Conservation (phyloP, 2,888 invertebrate genomes). For the Cataglyphis altisquamis region DNA sequence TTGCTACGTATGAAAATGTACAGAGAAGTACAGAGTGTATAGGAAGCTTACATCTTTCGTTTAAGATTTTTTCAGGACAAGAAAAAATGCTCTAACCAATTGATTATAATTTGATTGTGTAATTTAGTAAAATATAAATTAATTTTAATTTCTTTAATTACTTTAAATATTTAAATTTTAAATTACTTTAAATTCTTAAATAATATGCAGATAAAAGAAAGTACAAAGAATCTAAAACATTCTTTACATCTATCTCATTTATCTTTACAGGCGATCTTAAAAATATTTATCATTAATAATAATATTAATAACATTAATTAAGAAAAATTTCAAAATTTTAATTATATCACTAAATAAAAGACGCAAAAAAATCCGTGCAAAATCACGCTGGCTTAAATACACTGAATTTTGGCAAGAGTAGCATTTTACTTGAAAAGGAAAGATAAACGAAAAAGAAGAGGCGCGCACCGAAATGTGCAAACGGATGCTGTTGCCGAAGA, state of each 20-base stretch:
- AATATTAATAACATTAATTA: background rate
- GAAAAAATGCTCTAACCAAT: background rate
- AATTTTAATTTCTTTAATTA: background rate
- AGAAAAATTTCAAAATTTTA: conserved; percentile 13
- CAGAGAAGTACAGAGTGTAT: background rate
- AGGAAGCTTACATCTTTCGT: background rate
- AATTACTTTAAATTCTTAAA: background rate
- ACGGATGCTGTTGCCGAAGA: conserved; percentile 59
- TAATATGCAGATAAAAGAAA: background rate
- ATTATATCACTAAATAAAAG: background rate
- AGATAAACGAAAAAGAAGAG: conserved; percentile 38
- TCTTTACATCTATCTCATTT: background rate
- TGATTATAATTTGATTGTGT: background rate
- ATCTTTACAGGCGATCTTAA: background rate
- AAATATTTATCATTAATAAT: background rate
- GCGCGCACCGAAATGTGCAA: conserved; percentile 62
- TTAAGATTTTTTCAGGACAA: background rate
- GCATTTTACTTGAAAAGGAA: conserved; percentile 65
- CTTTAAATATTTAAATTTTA: too few species aligned
- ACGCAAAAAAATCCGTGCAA: conserved; percentile 65
- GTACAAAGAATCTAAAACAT: background rate
- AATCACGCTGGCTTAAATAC: conserved; percentile 70
- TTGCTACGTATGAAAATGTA: conserved; percentile 18
- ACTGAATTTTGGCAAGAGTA: conserved; percentile 73
- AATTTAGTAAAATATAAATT: background rate